These are phyloP conservation scores for Pectinophora gossypiella DNA, from an alignment of 1,140 invertebrate genomes.

Conservation along the genomic window DNA sequence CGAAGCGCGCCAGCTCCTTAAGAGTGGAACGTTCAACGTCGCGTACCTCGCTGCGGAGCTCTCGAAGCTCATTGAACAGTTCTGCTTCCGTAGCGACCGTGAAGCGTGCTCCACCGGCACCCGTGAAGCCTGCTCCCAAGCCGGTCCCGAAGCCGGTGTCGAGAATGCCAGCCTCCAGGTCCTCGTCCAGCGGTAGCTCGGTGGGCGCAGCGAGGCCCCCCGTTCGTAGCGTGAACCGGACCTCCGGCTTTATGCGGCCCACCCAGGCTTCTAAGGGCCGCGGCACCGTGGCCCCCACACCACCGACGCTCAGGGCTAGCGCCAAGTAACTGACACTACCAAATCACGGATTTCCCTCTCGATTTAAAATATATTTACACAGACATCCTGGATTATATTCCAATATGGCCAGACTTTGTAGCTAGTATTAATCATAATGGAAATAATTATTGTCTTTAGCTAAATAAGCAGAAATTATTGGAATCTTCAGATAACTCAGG, in stretches of 20 bases:
- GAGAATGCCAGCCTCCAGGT: constrained; percentile 80
- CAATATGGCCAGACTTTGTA: too few species aligned
- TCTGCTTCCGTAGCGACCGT: constrained; percentile 88
- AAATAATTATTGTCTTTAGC: too few species aligned
- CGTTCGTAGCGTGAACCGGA: constrained; percentile 41
- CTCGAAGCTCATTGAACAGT: constrained; percentile 88
- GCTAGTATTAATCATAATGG: too few species aligned
- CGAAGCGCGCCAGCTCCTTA: constrained; percentile 51
- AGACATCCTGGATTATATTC: too few species aligned
- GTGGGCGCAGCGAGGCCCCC: constrained; percentile 73
- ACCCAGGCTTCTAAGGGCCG: constrained; percentile 71
- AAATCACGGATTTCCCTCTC: too few species aligned
- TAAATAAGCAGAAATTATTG: constrained; percentile 39
- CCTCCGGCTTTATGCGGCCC: constrained; percentile 77
- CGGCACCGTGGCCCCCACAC: constrained; percentile 32
- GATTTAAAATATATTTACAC: too few species aligned
- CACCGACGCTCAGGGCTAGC: constrained; percentile 34
- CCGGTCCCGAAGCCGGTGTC: constrained; percentile 53
- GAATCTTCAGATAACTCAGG: constrained; percentile 57
- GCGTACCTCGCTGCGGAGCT: constrained; percentile 85
- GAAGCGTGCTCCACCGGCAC: constrained; percentile 76
- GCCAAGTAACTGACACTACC: constrained; percentile 52
- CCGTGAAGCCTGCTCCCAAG: constrained; percentile 48
- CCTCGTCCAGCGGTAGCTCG: constrained; percentile 83
- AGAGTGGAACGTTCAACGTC: constrained; percentile 62